These are phyloP conservation scores for Chelidonichthys spinosus DNA, from an alignment of 2,797 vertebrate species.

Conservation along the genomic window DNA sequence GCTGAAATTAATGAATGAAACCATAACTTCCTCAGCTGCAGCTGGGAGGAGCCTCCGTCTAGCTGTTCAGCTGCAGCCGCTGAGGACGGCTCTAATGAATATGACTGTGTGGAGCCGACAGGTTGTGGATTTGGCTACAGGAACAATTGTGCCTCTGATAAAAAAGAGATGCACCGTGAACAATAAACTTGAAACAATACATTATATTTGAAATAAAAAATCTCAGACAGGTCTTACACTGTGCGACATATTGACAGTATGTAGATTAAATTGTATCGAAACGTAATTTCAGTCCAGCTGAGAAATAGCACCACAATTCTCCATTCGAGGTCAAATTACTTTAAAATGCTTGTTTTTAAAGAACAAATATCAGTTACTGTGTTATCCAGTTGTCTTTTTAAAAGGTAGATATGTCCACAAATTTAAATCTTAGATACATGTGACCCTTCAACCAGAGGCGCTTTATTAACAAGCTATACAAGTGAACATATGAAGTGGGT, in stretches of 20 bases:
- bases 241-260: no score
- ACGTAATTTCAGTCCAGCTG: not conserved
- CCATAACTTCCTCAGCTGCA: constrained; percentile 47
- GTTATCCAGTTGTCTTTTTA: no score
- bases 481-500: not conserved
- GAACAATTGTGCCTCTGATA: constrained; percentile 3
- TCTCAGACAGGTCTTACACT: not conserved
- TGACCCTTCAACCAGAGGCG: not conserved
- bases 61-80: constrained; percentile 27
- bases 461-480: not conserved
- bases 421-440: not conserved
- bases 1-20: constrained; percentile 45
- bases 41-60: constrained; percentile 37
- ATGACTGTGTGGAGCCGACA: constrained; percentile 17
- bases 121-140: constrained; percentile 13
- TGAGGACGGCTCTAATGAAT: constrained; percentile 21
- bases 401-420: no score
- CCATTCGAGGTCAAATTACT: not conserved
- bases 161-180: not conserved
- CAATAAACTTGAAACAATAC: not conserved
- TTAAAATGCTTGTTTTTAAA: no score
- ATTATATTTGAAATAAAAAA: not conserved
- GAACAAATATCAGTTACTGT: no score
- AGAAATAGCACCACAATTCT: not conserved
- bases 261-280: not conserved